Evolutionary conservation across 1,140 invertebrate species (phyloP), one percentile per base, ranked within the genome.

Genomic region (Drosophila elegans): DNA sequence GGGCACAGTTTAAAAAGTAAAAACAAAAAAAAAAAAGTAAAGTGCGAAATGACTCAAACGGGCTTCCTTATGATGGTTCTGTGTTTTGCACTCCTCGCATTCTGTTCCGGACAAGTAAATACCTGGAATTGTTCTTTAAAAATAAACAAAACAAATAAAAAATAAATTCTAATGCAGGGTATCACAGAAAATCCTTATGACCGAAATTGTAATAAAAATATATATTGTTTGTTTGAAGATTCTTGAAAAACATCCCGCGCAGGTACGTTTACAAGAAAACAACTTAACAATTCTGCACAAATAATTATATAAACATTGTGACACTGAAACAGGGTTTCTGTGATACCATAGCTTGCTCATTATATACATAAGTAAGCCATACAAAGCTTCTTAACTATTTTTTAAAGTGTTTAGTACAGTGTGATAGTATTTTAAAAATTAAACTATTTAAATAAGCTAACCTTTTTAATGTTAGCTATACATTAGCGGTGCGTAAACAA

Each of bases 91-190:
- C 9, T 60, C 9, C 5, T 62, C 4, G 54, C 16, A 4, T 11
- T 34, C 5, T 60, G 38, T 59, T 42, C 21, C 4, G 54, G 27
- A 4, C 54, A 60, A 25, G 60, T 62, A 12, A 42, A 36, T 60
- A 34, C 4, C 1, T 5, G 13, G 0, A 4, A 11, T 9, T 10
- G 9, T 3, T 6, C 1, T 32, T n/a, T 10, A 16, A 5, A 11
- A 4, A 51, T 2, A 21, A 11, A 4, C 12, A 51, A 16, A 13
- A 9, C 2, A 16, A 10, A 13, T 13, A 3, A 9, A 0, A 10
- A 2, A 13, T 16, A 0, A n/a, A n/a, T 38, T 56, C 13, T 39
- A 21, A n/a, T 39, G 4, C 27, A 62, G 60, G 38, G 60, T 59
- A 7, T 57, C 27, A 62, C 16, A 59, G 38, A 62, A 25, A 59